A percentile compares a stretch with the other conserved stretches of the same genome.
Conservation (phyloP, 2,113 vertebrate species). For the Sterrhoptilus dennistouni region DNA sequence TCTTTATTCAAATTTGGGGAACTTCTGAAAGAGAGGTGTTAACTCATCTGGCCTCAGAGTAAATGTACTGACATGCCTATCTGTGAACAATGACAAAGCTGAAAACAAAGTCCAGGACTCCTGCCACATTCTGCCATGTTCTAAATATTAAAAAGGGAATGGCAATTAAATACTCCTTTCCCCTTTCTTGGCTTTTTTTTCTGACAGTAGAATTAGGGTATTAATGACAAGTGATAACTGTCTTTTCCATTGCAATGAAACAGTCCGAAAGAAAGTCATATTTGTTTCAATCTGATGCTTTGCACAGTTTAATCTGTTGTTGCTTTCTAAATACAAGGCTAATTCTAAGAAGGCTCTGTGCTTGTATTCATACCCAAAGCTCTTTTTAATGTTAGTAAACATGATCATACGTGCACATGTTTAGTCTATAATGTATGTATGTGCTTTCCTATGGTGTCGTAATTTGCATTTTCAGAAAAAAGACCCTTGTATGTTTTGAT, state of each 20-base stretch:
- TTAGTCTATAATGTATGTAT: neutral
- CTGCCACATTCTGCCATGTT: neutral
- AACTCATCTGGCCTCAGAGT: neutral
- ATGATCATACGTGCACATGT: neutral
- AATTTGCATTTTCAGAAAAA: neutral
- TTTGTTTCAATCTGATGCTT: neutral
- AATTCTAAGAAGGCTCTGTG: neutral
- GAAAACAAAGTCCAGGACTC: neutral
- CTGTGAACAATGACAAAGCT: neutral
- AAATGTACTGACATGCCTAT: neutral
- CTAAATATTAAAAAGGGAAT: neutral
- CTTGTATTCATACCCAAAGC: neutral
- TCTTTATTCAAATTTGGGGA: neutral
- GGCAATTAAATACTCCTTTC: neutral
- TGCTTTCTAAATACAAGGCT: neutral
- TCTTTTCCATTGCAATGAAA: neutral
- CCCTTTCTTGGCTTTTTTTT: neutral
- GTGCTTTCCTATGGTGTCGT: neutral
- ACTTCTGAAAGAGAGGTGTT: neutral
- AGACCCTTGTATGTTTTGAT: neutral
- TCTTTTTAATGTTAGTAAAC: neutral
- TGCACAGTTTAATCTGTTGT: neutral
- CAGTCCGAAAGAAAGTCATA: neutral
- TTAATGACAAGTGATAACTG: neutral
- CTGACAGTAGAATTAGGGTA: neutral